Evolutionary conservation across 2,113 vertebrate genomes (phyloP), one percentile per base, ranked within the genome.

Genomic region (Chinchilla lanigera): DNA sequence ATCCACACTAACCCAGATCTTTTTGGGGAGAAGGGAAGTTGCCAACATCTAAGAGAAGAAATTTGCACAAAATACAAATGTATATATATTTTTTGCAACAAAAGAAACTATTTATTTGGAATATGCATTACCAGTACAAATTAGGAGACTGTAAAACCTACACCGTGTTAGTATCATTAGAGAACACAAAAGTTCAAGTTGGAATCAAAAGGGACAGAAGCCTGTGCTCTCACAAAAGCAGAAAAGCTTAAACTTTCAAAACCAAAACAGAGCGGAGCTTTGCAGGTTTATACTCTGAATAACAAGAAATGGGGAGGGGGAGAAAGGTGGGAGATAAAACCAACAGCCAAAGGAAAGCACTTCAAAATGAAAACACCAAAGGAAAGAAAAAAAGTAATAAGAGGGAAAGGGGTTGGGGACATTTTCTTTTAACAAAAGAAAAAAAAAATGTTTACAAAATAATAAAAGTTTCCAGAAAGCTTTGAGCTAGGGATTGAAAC

Each of bases 41-140:
- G 81, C 65, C 58, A 88, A 58, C 83, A 60, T 0, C 0, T 61
- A n/a, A 61, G 89, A 96, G 56, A 95, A 95, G 54, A 97, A 89
- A 95, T 61, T 41, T 86, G 96, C 90, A 97, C 95, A 85, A 96
- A 97, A 97, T 88, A 97, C 96, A 96, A 94, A 56, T 78, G 1
- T 93, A 60, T 87, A 1, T 90, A 11, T 96, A 84, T 96, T 87
- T 97, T 99, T 99, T 99, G 98, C 99, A 99, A 99, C 98, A 99
- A 99, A 99, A 99, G 98, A 99, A 99, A 99, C 98, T 98, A 99
- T 99, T 99, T 99, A 99, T 99, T 99, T 99, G 98, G 99, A 99
- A 99, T 99, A 99, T 99, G 99, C 99, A 99, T 99, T 99, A 99
- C 99, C 99, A 99, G 99, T 99, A 99, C 99, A 99, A 99, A 99